Percentiles rank a stretch among this genome's conserved stretches.
phyloP scores from a whole-genome alignment of 2,797 vertebrate species.

The Notolepis coatsorum region DNA sequence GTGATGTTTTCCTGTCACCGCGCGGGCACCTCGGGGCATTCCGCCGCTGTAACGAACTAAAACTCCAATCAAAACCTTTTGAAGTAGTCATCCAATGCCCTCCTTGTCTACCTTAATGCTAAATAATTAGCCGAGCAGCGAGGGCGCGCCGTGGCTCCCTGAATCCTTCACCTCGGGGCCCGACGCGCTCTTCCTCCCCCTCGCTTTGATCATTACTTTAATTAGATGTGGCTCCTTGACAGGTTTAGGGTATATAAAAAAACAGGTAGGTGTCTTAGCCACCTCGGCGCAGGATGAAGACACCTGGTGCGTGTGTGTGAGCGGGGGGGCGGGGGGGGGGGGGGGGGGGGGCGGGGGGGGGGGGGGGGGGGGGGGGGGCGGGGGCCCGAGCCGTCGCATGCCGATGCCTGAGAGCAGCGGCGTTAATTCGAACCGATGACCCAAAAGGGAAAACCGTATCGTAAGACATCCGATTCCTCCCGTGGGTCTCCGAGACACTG shows the following conservation, averaged over 20 bases:
- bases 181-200: conserved; percentile 74
- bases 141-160: conserved; percentile 64
- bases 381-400: conserved; percentile 67
- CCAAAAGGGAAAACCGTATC: conserved; percentile 61
- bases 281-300: conserved; percentile 69
- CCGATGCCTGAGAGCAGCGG: conserved; percentile 55
- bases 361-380: neutral
- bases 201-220: conserved; percentile 87
- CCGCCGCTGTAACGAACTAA: conserved; percentile 76
- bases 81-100: conserved; percentile 84
- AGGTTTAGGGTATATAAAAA: conserved; percentile 77
- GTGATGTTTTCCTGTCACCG: conserved; percentile 86
- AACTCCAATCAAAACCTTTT: conserved; percentile 84
- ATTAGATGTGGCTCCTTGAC: conserved; percentile 86
- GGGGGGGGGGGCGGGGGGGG: neutral
- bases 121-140: conserved; percentile 89
- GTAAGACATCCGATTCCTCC: conserved; percentile 61
- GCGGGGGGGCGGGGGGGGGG: neutral
- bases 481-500: conserved; percentile 59
- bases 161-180: conserved; percentile 81
- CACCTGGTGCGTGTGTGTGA: conserved; percentile 78
- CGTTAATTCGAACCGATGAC: conserved; percentile 79
- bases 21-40: conserved; percentile 71
- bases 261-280: conserved; percentile 84
- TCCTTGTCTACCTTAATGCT: conserved; percentile 89